These are phyloP conservation scores for Oreotragus oreotragus DNA, from an alignment of 2,113 vertebrate species.

Conservation along the genomic window DNA sequence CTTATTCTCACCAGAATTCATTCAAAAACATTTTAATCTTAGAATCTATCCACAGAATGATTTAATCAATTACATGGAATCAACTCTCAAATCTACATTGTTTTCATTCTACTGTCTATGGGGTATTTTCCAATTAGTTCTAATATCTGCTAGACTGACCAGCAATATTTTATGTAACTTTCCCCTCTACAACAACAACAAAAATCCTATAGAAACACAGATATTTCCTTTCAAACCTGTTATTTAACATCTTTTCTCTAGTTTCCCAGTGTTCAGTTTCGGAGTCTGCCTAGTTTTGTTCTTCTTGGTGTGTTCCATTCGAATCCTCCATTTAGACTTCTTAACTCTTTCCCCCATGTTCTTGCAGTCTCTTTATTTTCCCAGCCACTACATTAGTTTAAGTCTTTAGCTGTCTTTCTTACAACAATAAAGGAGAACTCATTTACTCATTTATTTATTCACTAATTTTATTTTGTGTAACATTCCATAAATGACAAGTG, in stretches of 20 bases:
- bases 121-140: not conserved
- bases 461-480: not conserved
- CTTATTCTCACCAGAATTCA: slow-evolving; percentile 32
- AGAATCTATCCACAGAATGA: not conserved
- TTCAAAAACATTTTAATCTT: not conserved
- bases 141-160: not conserved
- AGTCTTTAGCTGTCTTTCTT: not conserved
- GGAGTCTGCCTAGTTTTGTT: not conserved
- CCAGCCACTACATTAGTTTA: not conserved
- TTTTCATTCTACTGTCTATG: not conserved
- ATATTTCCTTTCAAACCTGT: not conserved
- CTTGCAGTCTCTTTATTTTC: slow-evolving; percentile 1
- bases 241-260: not conserved
- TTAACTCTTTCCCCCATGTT: not conserved
- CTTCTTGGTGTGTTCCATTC: not conserved
- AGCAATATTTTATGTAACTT: not conserved
- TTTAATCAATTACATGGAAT: not conserved
- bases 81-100: not conserved
- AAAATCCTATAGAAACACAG: not conserved
- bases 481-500: not conserved
- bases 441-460: not conserved
- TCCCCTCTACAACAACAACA: not conserved
- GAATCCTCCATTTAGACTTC: not conserved
- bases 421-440: not conserved
- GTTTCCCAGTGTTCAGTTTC: not conserved